Percentiles rank a stretch among this genome's conserved stretches.
Evolutionary conservation across 2,888 invertebrate species (phyloP).

Genomic region (Reticulitermes lucifugus): DNA sequence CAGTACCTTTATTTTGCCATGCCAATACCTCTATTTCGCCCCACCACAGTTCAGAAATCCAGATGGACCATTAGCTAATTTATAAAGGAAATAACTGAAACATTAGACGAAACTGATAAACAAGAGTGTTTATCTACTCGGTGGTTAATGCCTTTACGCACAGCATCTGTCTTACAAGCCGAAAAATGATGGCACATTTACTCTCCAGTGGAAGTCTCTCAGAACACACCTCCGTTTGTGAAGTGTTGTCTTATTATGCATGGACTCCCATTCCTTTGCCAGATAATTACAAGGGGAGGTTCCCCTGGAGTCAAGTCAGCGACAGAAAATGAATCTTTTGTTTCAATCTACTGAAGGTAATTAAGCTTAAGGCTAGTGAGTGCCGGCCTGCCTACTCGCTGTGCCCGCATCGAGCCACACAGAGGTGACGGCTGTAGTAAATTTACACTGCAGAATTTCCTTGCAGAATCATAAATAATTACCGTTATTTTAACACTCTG

Average conservation of each 20-base stretch:
- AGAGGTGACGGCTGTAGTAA: not conserved
- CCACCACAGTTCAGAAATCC: too few relatives aligned
- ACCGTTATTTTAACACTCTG: too few relatives aligned
- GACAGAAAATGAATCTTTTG: constrained; percentile 54
- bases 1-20: too few relatives aligned
- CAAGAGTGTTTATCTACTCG: not conserved
- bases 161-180: not conserved
- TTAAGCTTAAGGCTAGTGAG: constrained; percentile 50
- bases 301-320: constrained; percentile 44
- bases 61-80: too few relatives aligned
- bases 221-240: constrained; percentile 9
- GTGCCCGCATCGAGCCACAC: not conserved
- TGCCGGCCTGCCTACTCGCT: not conserved
- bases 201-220: not conserved
- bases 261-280: constrained; percentile 41
- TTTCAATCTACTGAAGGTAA: constrained; percentile 53
- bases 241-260: constrained; percentile 47
- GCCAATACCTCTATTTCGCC: too few relatives aligned
- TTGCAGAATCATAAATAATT: not conserved
- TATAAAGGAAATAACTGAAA: too few relatives aligned
- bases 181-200: not conserved
- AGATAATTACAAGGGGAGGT: constrained; percentile 49
- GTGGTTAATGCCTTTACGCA: not conserved
- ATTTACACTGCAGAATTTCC: constrained; percentile 12
- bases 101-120: not conserved